Evolutionary conservation across 2,888 invertebrate genomes (phyloP), one percentile per base, ranked within the genome.

Genomic region (Anthophora plumipes): DNA sequence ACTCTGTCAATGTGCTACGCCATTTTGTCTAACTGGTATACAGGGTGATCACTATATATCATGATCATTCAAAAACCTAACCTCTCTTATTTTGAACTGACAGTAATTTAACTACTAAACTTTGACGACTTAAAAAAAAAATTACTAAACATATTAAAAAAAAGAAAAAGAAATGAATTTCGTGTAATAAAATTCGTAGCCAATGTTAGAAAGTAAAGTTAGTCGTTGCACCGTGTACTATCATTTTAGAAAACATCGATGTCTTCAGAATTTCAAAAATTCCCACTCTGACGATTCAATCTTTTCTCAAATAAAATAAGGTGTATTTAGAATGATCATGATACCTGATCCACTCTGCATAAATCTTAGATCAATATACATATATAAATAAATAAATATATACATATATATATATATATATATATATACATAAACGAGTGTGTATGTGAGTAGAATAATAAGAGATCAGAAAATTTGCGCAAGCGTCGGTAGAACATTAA

Each of bases 391-490:
- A 55, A 68, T 41, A 41, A 1, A 25, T 37, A 52, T 31, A 31
- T 31, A 4, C 31, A 50, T 57, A 68, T n/a, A 48, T 50, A n/a
- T 52, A 14, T 11, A 39, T 20, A 68, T 68, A 68, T 41, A 41
- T 5, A 25, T 37, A 52, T 31, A 31, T 31, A 4, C 31, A 50
- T 57, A 68, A 46, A 31, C 37, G 57, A 55, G 59, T 25, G 74
- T 74, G 54, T 55, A 71, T 41, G 71, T 17, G 71, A 48, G 39
- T 75, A 63, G 71, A 14, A 12, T 41, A 69, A 20, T 63, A 71
- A 75, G 54, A 17, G 37, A 52, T 50, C 54, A 41, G 52, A 66
- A 74, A 22, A 48, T 43, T 66, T 52, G 31, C 43, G 20, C 52
- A 39, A n/a, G 8, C 6, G 14, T 54, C 31, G n/a, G 41, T 67